phyloP scores from a whole-genome alignment of 2,797 vertebrate species.

The Antrozous pallidus region DNA sequence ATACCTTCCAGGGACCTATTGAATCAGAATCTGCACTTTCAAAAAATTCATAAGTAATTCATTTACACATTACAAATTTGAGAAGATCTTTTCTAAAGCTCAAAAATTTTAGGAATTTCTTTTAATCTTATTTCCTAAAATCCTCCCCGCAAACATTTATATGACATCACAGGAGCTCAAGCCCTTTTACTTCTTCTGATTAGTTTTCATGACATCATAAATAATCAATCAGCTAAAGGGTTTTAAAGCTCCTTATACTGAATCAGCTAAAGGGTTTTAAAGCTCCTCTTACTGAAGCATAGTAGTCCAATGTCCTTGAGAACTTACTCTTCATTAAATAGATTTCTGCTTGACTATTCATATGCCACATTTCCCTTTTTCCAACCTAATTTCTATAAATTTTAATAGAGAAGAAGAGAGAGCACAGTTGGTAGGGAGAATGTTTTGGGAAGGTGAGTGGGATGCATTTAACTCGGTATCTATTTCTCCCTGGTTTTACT shows the following conservation, averaged over 20 bases:
- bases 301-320: background rate
- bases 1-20: background rate
- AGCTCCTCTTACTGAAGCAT: background rate
- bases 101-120: background rate
- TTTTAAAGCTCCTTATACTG: background rate
- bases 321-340: background rate
- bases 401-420: background rate
- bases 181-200: background rate
- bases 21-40: background rate
- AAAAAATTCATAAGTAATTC: background rate
- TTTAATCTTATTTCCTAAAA: background rate
- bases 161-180: background rate
- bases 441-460: background rate
- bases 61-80: background rate
- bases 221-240: background rate
- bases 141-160: background rate
- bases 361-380: conserved; percentile 43
- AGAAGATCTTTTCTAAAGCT: background rate
- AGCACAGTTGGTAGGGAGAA: background rate
- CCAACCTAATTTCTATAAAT: background rate
- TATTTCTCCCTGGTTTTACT: conserved; percentile 16
- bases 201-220: background rate
- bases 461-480: background rate
- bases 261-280: background rate
- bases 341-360: background rate